Conservation (phyloP, 64 coral and sea anemone genomes). For the Stichodactyla helianthus region DNA sequence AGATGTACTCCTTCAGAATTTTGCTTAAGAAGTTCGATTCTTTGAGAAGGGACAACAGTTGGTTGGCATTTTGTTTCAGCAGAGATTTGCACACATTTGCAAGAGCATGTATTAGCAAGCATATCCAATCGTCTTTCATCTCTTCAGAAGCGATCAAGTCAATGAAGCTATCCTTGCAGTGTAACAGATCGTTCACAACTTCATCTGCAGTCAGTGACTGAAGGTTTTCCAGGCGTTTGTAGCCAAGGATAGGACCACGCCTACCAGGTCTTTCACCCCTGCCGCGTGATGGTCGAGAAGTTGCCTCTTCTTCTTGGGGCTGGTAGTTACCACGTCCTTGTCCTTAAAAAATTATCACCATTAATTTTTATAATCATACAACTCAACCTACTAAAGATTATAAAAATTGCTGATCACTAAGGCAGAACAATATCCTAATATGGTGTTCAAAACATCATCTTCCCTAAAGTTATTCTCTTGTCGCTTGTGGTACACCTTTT, state of each 20-base stretch:
- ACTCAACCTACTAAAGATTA: too few species aligned
- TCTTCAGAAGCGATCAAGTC: conserved; percentile 49
- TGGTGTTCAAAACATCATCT: too few species aligned
- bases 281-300: background rate
- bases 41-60: conserved; percentile 56
- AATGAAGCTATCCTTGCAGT: conserved; percentile 53
- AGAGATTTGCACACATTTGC: conserved; percentile 52
- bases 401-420: too few species aligned
- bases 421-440: too few species aligned
- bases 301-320: background rate
- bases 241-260: conserved; percentile 58
- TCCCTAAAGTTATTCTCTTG: too few species aligned
- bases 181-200: conserved; percentile 38
- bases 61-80: conserved; percentile 55
- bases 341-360: background rate
- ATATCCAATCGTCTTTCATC: conserved; percentile 69
- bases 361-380: too few species aligned
- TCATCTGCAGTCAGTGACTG: conserved; percentile 31
- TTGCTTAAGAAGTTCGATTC: conserved; percentile 35
- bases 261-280: background rate
- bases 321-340: background rate
- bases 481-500: too few species aligned
- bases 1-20: conserved; percentile 62
- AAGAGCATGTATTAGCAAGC: conserved; percentile 32
- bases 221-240: conserved; percentile 36